These are phyloP conservation scores for Pelobates fuscus DNA, from an alignment of 2,113 vertebrate genomes.

Conservation along the genomic window DNA sequence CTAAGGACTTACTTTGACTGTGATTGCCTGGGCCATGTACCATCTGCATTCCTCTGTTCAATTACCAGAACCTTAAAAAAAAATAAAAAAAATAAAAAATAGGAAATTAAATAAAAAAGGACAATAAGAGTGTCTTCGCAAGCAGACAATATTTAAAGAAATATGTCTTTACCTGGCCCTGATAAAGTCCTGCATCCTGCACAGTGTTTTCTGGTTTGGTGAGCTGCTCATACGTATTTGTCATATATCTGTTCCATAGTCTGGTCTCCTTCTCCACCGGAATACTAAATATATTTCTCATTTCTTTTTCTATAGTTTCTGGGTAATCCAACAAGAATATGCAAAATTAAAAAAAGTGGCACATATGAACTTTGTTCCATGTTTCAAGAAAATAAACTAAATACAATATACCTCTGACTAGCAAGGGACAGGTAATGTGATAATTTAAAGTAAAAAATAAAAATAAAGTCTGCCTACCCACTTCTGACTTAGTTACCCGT, in stretches of 20 bases:
- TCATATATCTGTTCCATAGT: conserved; percentile 95
- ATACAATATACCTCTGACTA: too few species aligned
- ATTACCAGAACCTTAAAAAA: conserved; percentile 86
- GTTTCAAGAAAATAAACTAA: too few species aligned
- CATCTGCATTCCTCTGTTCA: conserved; percentile 93
- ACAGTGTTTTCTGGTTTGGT: conserved; percentile 92
- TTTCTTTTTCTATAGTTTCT: conserved; percentile 93
- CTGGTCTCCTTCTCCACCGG: conserved; percentile 85
- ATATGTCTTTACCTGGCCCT: conserved; percentile 83
- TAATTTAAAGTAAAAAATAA: too few species aligned
- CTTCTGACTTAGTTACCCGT: too few species aligned
- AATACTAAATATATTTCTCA: conserved; percentile 89
- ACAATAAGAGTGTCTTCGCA: too few species aligned
- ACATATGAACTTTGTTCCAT: too few species aligned
- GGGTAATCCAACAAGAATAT: conserved; percentile 23
- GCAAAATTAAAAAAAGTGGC: background rate
- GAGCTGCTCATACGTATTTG: conserved; percentile 87
- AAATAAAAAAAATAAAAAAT: conserved; percentile 21
- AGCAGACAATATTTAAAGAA: too few species aligned
- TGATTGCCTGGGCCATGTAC: conserved; percentile 89
- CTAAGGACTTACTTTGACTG: conserved; percentile 81
- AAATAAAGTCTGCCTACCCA: too few species aligned
- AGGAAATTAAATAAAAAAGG: too few species aligned
- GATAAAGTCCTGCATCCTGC: conserved; percentile 92
- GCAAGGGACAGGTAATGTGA: too few species aligned